These are phyloP conservation scores for Pristionchus japonicus DNA, from an alignment of 2,888 invertebrate genomes.

Conservation along the genomic window DNA sequence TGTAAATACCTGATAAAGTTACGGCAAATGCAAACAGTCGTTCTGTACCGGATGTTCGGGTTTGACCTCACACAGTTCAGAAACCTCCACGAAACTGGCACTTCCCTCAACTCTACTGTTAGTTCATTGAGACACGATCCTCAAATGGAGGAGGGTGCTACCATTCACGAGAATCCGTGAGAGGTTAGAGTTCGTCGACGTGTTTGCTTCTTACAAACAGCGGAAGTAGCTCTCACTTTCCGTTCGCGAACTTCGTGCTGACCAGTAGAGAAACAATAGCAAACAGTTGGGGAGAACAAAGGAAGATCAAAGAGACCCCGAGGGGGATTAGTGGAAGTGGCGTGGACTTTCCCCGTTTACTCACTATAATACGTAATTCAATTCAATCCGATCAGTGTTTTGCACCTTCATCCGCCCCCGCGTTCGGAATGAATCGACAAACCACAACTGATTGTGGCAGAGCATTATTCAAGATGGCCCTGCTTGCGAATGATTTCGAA, in stretches of 20 bases:
- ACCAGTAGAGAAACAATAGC: conserved; percentile 5
- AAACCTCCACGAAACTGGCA: no score
- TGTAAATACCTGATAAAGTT: not conserved
- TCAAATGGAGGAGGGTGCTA: not conserved
- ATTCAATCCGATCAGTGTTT: not conserved
- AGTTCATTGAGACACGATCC: not conserved
- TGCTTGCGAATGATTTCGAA: not conserved
- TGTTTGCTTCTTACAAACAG: not conserved
- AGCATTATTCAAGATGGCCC: not conserved
- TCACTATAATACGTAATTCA: not conserved
- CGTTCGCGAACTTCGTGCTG: not conserved
- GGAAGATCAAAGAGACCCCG: not conserved
- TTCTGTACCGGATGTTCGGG: not conserved
- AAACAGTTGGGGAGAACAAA: not conserved
- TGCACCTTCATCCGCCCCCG: not conserved
- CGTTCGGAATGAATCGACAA: not conserved
- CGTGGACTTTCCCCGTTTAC: not conserved
- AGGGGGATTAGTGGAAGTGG: not conserved
- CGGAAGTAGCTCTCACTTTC: not conserved
- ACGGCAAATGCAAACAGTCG: not conserved
- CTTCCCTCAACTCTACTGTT: no score
- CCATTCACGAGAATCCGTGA: not conserved
- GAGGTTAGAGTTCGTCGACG: not conserved
- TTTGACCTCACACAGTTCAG: not conserved
- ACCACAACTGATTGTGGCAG: not conserved